Base-by-base conservation (phyloP, 2,888 invertebrate species). In the Microctonus hyperodae region DNA sequence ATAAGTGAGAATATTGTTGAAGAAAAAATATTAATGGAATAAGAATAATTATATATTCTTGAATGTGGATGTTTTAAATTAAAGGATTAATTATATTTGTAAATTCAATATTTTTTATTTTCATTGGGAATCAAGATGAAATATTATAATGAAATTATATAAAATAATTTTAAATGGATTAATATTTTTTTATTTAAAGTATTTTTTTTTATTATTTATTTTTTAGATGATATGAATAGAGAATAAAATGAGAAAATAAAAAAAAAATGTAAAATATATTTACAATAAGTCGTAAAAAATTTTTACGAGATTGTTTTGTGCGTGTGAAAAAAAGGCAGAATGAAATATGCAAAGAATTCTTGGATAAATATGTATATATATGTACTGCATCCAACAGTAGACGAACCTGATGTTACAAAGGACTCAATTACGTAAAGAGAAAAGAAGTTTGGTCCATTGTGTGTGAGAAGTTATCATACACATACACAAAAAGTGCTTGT, bases 361-460 rank as follows among this genome's bases (percentile, higher is more conserved):
- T 31, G 48, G 9, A 60, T 51, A 40, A 23, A 56, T 56, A 16
- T 35, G 13, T 33, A 33, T 20, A 58, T 23, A 58, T 40, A 58
- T n/a, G n/a, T n/a, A n/a, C n/a, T n/a, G n/a, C n/a, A n/a, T n/a
- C n/a, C n/a, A n/a, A n/a, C n/a, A 58, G 23, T n/a, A 25, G 9
- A 59, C 13, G 16, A 7, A 20, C 16, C 16, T n/a, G 16, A 44
- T 44, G 44, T 20, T 22, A 66, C 66, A 66, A 66, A 61, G 48
- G 61, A 66, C 48, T 66, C 66, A 66, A 66, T 66, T 66, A 66
- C 33, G 35, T 63, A 51, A 53, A 62, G 53, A 62, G 25, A 57
- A 63, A 67, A 67, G 60, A 25, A 61, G 25, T 22, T 28, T 20
- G n/a, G 55, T n/a, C 56, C 51, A 64, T 64, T 48, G 57, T 44